Conservation (phyloP, 64 coral and sea anemone genomes). For the Montipora efflorescens region DNA sequence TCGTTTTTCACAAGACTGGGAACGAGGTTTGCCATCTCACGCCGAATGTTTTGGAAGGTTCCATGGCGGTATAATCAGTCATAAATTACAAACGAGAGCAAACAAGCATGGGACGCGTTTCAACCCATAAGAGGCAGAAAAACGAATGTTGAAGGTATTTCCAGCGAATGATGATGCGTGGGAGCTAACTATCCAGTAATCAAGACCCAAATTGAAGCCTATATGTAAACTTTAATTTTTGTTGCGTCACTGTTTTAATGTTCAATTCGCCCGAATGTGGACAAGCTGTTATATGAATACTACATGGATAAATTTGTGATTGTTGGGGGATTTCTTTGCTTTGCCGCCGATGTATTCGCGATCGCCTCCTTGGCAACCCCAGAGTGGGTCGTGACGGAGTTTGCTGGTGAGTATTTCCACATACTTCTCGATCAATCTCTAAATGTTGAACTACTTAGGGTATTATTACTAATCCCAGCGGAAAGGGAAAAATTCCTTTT, state of each 20-base stretch:
- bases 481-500: too few relatives aligned
- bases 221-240: background rate
- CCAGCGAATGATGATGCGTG: background rate
- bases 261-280: background rate
- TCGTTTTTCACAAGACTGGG: slow-evolving; percentile 2
- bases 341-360: slow-evolving; percentile 88
- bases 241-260: background rate
- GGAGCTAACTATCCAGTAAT: background rate
- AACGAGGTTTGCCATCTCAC: background rate
- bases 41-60: background rate
- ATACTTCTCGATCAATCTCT: too few relatives aligned
- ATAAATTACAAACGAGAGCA: background rate
- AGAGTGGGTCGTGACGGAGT: slow-evolving; percentile 89
- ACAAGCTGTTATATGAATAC: background rate
- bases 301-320: slow-evolving; percentile 92
- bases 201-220: background rate
- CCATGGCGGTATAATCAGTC: background rate
- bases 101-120: slow-evolving; percentile 2
- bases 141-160: background rate
- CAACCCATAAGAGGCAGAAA: background rate
- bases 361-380: slow-evolving; percentile 86
- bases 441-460: too few relatives aligned
- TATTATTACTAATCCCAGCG: too few relatives aligned
- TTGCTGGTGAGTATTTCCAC: slow-evolving; percentile 70
- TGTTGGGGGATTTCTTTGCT: slow-evolving; percentile 86